Evolutionary conservation across 2,113 vertebrate genomes (phyloP), one percentile per base, ranked within the genome.

Genomic region (Sisor rabdophorus): DNA sequence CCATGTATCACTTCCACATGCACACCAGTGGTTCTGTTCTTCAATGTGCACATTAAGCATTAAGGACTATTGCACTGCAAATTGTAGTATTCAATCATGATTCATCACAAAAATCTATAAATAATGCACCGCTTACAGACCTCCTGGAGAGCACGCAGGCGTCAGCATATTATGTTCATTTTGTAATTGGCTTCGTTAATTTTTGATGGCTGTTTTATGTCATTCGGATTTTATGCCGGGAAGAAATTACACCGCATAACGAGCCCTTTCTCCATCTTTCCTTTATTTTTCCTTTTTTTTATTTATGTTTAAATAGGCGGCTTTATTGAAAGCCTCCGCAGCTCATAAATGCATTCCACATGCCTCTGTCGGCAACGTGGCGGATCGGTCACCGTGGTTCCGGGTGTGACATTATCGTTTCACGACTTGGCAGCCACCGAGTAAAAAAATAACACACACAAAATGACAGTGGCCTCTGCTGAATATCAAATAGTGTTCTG

Each of bases 361-460:
- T 58, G 68, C 56, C 68, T 52, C 48, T 22, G 63, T 47, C 9
- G 52, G 64, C 22, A 28, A 58, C 3, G 55, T 65, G 26, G 52
- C 44, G 64, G 67, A 68, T 40, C 48, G 78, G 76, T 78, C 76
- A 65, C 64, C 11, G 64, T 24, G 47, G 53, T 54, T 63, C 71
- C 24, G 48, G 44, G 56, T 69, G 68, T 79, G 72, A 82, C 78
- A 80, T 78, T 30, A 79, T 80, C 61, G 72, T 81, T 70, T 82
- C 67, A 80, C 59, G 69, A 78, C 80, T 80, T 73, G 67, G 69
- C 44, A 82, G 78, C 40, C 55, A 67, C 68, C 16, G 64, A 78
- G 60, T 52, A 72, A 83, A 84, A 36, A 76, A 84, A 73, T 72
- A 79, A 79, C 61, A 50, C 69, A 19, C 61, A 75, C 19, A 68